Base-by-base conservation (phyloP, 2,888 invertebrate species). In the Hyppa rectilinea region DNA sequence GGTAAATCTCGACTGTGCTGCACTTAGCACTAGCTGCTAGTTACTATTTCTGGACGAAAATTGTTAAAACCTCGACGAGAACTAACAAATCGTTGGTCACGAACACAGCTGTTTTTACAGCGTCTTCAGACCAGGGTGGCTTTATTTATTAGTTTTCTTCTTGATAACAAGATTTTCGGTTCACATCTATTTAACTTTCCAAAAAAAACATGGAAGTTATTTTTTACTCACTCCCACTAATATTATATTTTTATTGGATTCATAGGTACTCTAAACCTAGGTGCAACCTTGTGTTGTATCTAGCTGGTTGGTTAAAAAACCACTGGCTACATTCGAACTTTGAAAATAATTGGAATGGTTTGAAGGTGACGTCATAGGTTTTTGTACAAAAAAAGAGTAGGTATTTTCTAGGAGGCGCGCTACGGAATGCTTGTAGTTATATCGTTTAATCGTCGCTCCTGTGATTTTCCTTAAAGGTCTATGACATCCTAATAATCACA, bases 31-130 rank as follows among this genome's bases (percentile, higher is more conserved):
- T 3, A 23, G 40, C 40, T 23, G 14, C 34, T 40, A 47, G 29
- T 20, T 23, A 23, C 71, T 71, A 71, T 71, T 71, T 71, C 29
- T 71, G 64, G 64, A 43, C 14, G 31, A 63, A 55, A 40, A 45
- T 55, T 26, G 26, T 71, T 71, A 70, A 62, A 38, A 53, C 38
- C 53, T 47, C 62, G 38, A 53, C 45, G 31, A 53, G 34, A 34
- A 34, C 62, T 6, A 53, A 70, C 69, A 52, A 38, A 55, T 47
- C 17, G 70, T 70, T 53, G 45, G 38, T 53, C 53, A 71, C 43
- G 52, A 71, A 71, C 62, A 67, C 2, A 20, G 31, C n/a, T 47
- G 20, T 53, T 63, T 50, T 63, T 55, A 40, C 29, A 71, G 7
- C 26, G n/a, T 34, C 45, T 47, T 62, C 26, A 53, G 23, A 6